Conservation (phyloP, 2,113 vertebrate genomes). For the Girardinichthys multiradiatus region DNA sequence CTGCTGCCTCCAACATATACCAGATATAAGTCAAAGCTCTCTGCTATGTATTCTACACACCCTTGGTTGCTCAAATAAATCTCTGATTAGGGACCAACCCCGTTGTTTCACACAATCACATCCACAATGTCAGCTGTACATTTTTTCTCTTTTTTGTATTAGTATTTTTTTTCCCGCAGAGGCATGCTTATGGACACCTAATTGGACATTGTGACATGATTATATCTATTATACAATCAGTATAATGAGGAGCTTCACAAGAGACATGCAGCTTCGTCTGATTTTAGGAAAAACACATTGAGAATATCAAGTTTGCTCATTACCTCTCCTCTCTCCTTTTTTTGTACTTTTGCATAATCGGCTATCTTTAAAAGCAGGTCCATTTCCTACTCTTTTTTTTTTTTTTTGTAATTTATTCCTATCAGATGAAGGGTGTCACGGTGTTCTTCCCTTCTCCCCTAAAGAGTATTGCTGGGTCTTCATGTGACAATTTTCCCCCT, state of each 20-base stretch:
- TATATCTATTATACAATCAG: constrained; percentile 72
- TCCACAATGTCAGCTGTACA: constrained; percentile 45
- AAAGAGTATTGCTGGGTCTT: constrained; percentile 30
- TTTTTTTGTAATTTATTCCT: constrained; percentile 31
- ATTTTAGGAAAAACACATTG: constrained; percentile 39
- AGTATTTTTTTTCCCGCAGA: constrained; percentile 15
- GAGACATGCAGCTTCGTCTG: constrained; percentile 28
- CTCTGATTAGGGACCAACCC: constrained; percentile 51
- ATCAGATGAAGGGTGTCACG: constrained; percentile 30
- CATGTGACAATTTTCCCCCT: constrained; percentile 46
- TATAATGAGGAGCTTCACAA: constrained; percentile 57
- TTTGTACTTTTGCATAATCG: constrained; percentile 17
- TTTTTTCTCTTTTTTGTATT: constrained; percentile 31
- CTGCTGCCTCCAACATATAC: constrained; percentile 68
- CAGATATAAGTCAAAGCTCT: constrained; percentile 52
- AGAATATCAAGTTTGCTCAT: constrained; percentile 47
- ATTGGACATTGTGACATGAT: constrained; percentile 66
- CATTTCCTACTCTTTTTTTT: constrained; percentile 25
- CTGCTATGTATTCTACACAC: constrained; percentile 30
- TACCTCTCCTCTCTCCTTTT: constrained; percentile 4
- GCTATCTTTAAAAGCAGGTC: constrained; percentile 32
- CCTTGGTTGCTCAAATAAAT: constrained; percentile 48
- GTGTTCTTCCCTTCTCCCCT: constrained; percentile 5
- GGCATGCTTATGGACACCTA: constrained; percentile 35
- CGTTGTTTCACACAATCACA: constrained; percentile 38